Conservation (phyloP, 2,888 invertebrate genomes). For the Laothoe populi region DNA sequence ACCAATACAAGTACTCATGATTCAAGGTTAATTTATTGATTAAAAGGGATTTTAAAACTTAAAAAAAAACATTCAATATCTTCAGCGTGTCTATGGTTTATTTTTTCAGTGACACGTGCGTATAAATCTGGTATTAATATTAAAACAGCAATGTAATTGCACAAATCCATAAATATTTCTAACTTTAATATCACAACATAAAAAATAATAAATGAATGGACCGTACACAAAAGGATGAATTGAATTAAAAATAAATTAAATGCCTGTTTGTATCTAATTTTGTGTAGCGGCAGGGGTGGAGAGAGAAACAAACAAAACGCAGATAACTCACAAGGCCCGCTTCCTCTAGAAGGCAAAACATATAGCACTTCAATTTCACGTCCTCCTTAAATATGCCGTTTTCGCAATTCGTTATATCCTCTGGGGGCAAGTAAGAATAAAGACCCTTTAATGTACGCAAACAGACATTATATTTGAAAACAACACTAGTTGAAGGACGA, state of each 20-base stretch:
- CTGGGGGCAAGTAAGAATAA: slow-evolving; percentile 78
- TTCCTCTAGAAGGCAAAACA: slow-evolving; percentile 82
- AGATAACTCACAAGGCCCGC: slow-evolving; percentile 78
- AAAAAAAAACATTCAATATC: too few species aligned
- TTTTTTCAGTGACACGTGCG: too few species aligned
- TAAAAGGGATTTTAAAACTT: too few species aligned
- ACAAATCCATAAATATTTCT: neutral
- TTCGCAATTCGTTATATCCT: slow-evolving; percentile 83
- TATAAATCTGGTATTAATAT: too few species aligned
- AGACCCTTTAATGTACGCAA: slow-evolving; percentile 72
- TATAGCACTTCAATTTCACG: slow-evolving; percentile 82
- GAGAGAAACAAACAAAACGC: slow-evolving; percentile 65
- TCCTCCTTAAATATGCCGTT: slow-evolving; percentile 84
- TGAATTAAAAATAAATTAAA: slow-evolving; percentile 66
- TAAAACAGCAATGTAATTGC: neutral
- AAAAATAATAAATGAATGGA: slow-evolving; percentile 11
- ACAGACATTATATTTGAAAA: slow-evolving; percentile 62
- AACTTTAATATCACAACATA: neutral
- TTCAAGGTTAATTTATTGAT: too few species aligned
- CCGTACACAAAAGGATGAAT: slow-evolving; percentile 40
- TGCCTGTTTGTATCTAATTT: slow-evolving; percentile 64
- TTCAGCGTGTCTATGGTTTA: too few species aligned
- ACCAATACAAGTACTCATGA: too few species aligned
- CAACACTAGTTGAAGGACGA: slow-evolving; percentile 40
- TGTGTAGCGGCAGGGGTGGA: slow-evolving; percentile 52